Percentiles rank a stretch among this genome's conserved stretches.
phyloP scores from a whole-genome alignment of 2,888 invertebrate species.

The Netelia fuscicornis region DNA sequence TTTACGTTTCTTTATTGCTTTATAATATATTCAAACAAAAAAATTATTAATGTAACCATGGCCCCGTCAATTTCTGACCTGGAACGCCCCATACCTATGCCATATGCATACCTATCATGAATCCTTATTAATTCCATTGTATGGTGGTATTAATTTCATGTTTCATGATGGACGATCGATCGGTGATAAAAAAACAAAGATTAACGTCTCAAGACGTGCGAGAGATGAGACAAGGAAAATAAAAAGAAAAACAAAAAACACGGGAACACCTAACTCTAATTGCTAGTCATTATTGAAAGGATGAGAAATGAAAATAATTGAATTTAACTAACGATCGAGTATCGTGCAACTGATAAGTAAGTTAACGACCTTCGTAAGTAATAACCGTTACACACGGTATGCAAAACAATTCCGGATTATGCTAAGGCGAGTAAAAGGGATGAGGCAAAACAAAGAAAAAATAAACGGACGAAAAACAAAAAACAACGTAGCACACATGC shows the following conservation, averaged over 20 bases:
- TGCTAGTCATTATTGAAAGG: slow-evolving; percentile 47
- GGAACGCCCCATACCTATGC: background rate
- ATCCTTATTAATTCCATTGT: slow-evolving; percentile 39
- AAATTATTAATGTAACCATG: background rate
- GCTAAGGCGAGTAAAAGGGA: slow-evolving; percentile 2
- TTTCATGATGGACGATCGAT: slow-evolving; percentile 18
- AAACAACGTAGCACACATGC: slow-evolving; percentile 19
- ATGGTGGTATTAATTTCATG: background rate
- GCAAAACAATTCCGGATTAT: slow-evolving; percentile 44
- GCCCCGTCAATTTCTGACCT: background rate
- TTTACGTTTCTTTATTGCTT: no score
- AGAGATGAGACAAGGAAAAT: slow-evolving; percentile 8
- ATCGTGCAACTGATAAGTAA: slow-evolving; percentile 42
- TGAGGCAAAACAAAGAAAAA: background rate
- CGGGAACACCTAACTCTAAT: slow-evolving; percentile 64
- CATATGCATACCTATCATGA: slow-evolving; percentile 8
- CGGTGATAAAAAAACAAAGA: background rate
- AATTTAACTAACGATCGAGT: slow-evolving; percentile 48
- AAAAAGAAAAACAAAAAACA: slow-evolving; percentile 29
- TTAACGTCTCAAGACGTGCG: slow-evolving; percentile 19
- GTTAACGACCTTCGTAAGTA: slow-evolving; percentile 48
- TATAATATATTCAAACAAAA: background rate
- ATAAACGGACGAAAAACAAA: slow-evolving; percentile 18
- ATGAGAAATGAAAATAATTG: slow-evolving; percentile 20
- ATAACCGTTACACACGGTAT: slow-evolving; percentile 38